These are phyloP conservation scores for Atrina japonica DNA, from an alignment of 2,888 invertebrate species.

Conservation along the genomic window DNA sequence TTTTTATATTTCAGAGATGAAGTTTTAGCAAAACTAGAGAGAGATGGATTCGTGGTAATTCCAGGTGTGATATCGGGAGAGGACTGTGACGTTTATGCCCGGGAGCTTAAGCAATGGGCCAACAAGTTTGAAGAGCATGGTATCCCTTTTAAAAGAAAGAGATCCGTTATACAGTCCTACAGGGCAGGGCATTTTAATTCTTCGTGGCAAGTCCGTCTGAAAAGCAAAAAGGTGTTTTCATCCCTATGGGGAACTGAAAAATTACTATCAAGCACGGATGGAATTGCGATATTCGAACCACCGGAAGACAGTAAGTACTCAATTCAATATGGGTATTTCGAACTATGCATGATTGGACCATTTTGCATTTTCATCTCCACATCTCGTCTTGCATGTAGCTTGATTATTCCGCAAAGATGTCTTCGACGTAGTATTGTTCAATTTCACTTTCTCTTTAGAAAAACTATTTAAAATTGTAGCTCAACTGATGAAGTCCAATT, in stretches of 20 bases:
- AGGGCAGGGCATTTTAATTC: conserved; percentile 46
- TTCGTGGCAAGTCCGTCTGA: conserved; percentile 53
- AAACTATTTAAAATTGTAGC: too few species aligned
- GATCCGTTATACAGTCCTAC: conserved; percentile 54
- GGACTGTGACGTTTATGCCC: conserved; percentile 44
- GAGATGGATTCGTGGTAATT: conserved; percentile 52
- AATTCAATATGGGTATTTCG: too few species aligned
- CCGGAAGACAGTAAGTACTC: conserved; percentile 45
- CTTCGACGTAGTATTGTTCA: too few species aligned
- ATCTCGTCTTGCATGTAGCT: too few species aligned
- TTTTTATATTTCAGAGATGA: too few species aligned
- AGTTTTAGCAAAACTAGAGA: conserved; percentile 49
- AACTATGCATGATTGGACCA: too few species aligned
- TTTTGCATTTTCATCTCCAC: too few species aligned
- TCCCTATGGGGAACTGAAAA: conserved; percentile 59
- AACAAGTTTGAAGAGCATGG: conserved; percentile 31
- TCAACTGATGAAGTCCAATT: too few species aligned
- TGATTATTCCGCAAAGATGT: too few species aligned
- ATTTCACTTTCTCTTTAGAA: too few species aligned
- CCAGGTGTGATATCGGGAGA: conserved; percentile 39
- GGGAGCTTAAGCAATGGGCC: conserved; percentile 46
- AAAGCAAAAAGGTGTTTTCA: conserved; percentile 49
- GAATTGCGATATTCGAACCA: conserved; percentile 55
- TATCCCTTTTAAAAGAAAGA: conserved; percentile 27
- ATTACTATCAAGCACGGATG: conserved; percentile 57